These are phyloP conservation scores for Aspiorhynchus laticeps DNA, from an alignment of 2,113 vertebrate species.

Conservation along the genomic window DNA sequence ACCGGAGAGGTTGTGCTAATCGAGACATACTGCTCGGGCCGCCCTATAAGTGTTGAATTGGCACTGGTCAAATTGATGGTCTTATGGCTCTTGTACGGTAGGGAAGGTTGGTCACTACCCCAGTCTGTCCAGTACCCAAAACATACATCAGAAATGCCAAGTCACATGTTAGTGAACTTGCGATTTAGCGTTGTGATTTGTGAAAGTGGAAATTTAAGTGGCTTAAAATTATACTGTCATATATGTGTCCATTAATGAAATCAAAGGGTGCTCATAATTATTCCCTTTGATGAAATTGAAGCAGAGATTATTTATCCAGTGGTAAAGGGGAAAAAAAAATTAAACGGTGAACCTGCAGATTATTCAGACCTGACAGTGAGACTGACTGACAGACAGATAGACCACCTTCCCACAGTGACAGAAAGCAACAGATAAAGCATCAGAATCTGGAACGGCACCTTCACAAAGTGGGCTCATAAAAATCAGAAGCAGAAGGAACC, in stretches of 20 bases:
- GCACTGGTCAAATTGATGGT: slow-evolving; percentile 90
- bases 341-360: neutral
- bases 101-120: slow-evolving; percentile 79
- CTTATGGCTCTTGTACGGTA: slow-evolving; percentile 83
- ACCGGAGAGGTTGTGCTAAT: slow-evolving; percentile 72
- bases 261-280: neutral
- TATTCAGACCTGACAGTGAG: neutral
- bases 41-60: slow-evolving; percentile 85
- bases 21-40: slow-evolving; percentile 79
- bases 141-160: slow-evolving; percentile 32
- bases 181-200: neutral
- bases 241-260: neutral
- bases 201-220: neutral
- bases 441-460: slow-evolving; percentile 47
- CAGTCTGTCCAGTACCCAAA: slow-evolving; percentile 78
- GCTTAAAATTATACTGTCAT: neutral
- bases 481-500: neutral
- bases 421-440: slow-evolving; percentile 61
- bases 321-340: neutral
- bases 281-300: neutral
- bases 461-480: neutral
- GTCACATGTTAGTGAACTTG: neutral
- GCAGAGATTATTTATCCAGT: neutral
- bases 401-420: slow-evolving; percentile 73
- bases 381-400: slow-evolving; percentile 54